phyloP scores from a whole-genome alignment of 2,113 vertebrate species.

The Pseudorhombus dupliciocellatus region DNA sequence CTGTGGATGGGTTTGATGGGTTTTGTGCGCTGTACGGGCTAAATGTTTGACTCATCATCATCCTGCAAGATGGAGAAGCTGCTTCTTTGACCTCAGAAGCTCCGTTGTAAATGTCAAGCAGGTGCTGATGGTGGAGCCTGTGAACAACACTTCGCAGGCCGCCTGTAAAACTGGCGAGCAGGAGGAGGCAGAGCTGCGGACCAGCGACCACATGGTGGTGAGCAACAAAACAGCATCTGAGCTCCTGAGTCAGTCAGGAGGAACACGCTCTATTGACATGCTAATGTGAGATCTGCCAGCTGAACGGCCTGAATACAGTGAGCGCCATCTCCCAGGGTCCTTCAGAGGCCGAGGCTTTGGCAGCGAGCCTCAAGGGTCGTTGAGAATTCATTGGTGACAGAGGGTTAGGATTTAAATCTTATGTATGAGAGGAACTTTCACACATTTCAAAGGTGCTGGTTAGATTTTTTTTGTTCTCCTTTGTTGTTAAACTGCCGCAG shows the following conservation, averaged over 20 bases:
- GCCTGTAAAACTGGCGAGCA: slow-evolving; percentile 12
- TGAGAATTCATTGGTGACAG: slow-evolving; percentile 44
- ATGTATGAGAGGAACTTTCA: background rate
- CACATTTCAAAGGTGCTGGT: background rate
- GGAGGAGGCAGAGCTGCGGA: slow-evolving; percentile 18
- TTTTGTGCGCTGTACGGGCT: background rate
- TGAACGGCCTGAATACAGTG: slow-evolving; percentile 74
- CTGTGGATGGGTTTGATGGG: background rate
- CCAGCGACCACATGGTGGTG: slow-evolving; percentile 33
- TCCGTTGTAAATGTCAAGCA: slow-evolving; percentile 49
- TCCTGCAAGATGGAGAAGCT: background rate
- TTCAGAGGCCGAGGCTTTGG: slow-evolving; percentile 64
- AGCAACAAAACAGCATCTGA: slow-evolving; percentile 29
- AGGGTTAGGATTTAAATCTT: slow-evolving; percentile 16
- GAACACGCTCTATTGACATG: slow-evolving; percentile 78
- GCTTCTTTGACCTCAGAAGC: slow-evolving; percentile 19
- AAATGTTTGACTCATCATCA: background rate
- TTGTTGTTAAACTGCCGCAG: slow-evolving; percentile 17
- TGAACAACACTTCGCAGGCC: slow-evolving; percentile 39
- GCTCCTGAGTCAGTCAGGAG: slow-evolving; percentile 36
- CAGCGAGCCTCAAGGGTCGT: slow-evolving; percentile 41
- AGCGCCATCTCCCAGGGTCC: slow-evolving; percentile 60
- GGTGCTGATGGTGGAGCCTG: slow-evolving; percentile 47
- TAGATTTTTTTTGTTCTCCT: slow-evolving; percentile 16
- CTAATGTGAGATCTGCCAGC: slow-evolving; percentile 74